Percentiles rank a stretch among this genome's conserved stretches.
These are phyloP conservation scores for Spongilla lacustris DNA, from an alignment of 37 sponge, comb jelly and placozoan genomes.

Conservation along the genomic window DNA sequence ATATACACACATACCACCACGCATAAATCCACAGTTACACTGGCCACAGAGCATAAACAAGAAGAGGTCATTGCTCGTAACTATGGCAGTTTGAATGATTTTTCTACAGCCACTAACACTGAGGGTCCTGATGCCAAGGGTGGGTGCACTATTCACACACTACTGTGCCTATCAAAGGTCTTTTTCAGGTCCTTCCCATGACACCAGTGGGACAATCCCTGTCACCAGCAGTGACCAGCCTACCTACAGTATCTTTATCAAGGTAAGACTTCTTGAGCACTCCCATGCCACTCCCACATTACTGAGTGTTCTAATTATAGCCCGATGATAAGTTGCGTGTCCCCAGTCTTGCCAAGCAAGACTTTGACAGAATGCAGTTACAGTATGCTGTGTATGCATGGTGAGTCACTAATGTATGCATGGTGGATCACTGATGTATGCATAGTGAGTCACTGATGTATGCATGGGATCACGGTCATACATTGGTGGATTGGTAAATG, in stretches of 20 bases:
- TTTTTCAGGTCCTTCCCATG: background rate
- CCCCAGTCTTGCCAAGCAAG: slow-evolving; percentile 22
- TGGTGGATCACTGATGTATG: background rate
- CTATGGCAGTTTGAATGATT: background rate
- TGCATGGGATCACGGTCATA: too few relatives aligned
- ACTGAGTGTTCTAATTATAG: background rate
- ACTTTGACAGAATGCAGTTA: slow-evolving; percentile 7
- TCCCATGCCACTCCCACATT: too few relatives aligned
- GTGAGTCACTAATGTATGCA: slow-evolving; percentile 15
- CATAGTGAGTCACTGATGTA: background rate
- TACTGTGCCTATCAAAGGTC: too few relatives aligned
- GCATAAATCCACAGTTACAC: background rate
- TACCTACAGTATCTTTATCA: background rate
- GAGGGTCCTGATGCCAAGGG: background rate
- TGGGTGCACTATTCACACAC: background rate
- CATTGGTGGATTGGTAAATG: too few relatives aligned
- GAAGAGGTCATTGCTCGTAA: background rate
- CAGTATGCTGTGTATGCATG: slow-evolving; percentile 60
- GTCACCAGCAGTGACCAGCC: background rate
- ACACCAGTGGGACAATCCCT: background rate
- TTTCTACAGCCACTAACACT: background rate
- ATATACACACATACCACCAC: too few relatives aligned
- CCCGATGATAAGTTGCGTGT: slow-evolving; percentile 20
- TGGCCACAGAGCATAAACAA: background rate
- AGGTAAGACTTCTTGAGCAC: background rate